Evolutionary conservation across 2,888 invertebrate genomes (phyloP), one percentile per base, ranked within the genome.

Genomic region (Drosophila mulleri): DNA sequence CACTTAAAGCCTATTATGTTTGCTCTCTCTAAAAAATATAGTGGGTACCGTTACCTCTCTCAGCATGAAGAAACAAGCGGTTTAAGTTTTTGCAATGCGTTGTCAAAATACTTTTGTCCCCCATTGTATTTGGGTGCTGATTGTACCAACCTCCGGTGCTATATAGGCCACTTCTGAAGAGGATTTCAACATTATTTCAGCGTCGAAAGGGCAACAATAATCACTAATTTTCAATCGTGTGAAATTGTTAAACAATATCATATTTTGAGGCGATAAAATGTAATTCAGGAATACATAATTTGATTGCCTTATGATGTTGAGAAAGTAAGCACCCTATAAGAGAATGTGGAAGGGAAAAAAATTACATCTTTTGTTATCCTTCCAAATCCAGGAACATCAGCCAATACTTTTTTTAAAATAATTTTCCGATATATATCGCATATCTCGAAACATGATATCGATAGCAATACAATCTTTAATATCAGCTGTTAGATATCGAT

Each of bases 141-240:
- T 29, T 29, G 29, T 29, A 29, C 48, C 18, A 42, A 67, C 67
- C 66, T 67, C 67, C 7, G 67, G 67, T 8, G 67, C 26, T 39
- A 35, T n/a, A 20, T 67, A 67, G 4, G 29, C 50, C 18, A 1
- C 11, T 5, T 50, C 37, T 14, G 35, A 12, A n/a, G 20, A 44
- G 12, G 26, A 20, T 9, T 26, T 42, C 11, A 50, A 35, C 7
- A 39, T 23, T 18, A 16, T 20, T 26, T 2, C 1, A 12, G 12
- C 16, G 9, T 65, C 26, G 6, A 52, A 14, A 11, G 18, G 32
- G 5, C 14, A 8, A 4, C 23, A 47, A 35, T 44, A 53, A 41
- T 65, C 41, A 18, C 26, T 39, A 3, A 64, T 53, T 11, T 65
- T 67, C 12, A 56, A n/a, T 6, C 6, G 5, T 2, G 16, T 12